These are phyloP conservation scores for Chrysaora quinquecirrha DNA, from an alignment of 30 jellyfish, hydroid and myxozoan species.

Conservation along the genomic window DNA sequence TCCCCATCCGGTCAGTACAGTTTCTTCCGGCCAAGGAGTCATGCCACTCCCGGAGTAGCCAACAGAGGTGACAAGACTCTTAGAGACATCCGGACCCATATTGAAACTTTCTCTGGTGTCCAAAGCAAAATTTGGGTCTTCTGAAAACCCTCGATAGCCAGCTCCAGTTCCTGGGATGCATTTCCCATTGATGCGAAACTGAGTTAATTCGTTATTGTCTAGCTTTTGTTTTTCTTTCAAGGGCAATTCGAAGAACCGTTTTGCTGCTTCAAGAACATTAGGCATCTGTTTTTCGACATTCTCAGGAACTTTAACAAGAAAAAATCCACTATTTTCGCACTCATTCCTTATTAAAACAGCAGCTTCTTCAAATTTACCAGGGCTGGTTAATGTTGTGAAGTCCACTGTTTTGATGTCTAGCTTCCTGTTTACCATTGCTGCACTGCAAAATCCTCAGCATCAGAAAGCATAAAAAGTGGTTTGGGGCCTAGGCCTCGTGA, in stretches of 20 bases:
- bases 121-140: constrained; percentile 37
- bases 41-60: constrained; percentile 55
- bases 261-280: constrained; percentile 30
- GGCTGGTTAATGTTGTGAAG: constrained; percentile 1
- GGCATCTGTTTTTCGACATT: not conserved
- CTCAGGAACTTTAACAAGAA: constrained; percentile 48
- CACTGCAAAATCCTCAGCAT: too few relatives aligned
- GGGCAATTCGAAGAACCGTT: constrained; percentile 36
- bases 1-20: constrained; percentile 42
- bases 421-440: not conserved
- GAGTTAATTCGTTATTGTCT: constrained; percentile 9
- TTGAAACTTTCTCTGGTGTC: constrained; percentile 57
- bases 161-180: constrained; percentile 52
- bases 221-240: constrained; percentile 10
- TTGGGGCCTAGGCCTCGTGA: too few relatives aligned
- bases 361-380: constrained; percentile 4
- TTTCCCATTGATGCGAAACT: constrained; percentile 31
- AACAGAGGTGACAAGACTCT: not conserved
- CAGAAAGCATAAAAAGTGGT: too few relatives aligned
- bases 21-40: constrained; percentile 45
- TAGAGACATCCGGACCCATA: constrained; percentile 46
- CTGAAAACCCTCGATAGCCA: constrained; percentile 53
- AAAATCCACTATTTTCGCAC: constrained; percentile 43
- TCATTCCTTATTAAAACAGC: constrained; percentile 7
- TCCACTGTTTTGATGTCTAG: constrained; percentile 29